These are phyloP conservation scores for Sebastes cheni DNA, from an alignment of 2,797 vertebrate genomes.

Conservation along the genomic window DNA sequence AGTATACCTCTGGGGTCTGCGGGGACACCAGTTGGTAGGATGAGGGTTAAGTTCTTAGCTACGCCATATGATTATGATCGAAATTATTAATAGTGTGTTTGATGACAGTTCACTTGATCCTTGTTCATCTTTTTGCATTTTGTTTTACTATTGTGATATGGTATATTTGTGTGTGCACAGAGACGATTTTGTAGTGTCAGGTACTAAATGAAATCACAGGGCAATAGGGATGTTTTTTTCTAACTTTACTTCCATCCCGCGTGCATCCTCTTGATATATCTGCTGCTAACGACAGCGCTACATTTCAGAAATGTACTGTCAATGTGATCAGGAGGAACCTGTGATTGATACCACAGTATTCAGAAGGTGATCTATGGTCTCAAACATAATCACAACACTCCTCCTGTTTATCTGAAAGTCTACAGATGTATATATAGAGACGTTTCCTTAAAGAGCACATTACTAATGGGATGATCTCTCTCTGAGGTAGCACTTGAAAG, in stretches of 20 bases:
- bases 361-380: not conserved
- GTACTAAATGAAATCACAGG: not conserved
- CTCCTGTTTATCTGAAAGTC: slow-evolving; percentile 8
- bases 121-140: not conserved
- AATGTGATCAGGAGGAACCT: not conserved
- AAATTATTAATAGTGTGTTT: not conserved
- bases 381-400: not conserved
- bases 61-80: not conserved
- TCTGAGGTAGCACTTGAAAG: slow-evolving; percentile 42
- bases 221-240: not conserved
- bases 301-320: not conserved
- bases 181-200: not conserved
- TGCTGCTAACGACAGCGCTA: not conserved
- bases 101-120: not conserved
- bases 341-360: not conserved
- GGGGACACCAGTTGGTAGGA: too few species aligned
- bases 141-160: not conserved
- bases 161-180: not conserved
- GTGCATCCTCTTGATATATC: not conserved
- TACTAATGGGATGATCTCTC: slow-evolving; percentile 31
- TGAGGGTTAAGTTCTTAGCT: not conserved
- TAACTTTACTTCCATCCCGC: not conserved
- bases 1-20: fast-evolving
- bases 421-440: not conserved
- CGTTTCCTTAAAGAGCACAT: slow-evolving; percentile 6